These are phyloP conservation scores for Drosophila emarginata DNA, from an alignment of 2,888 invertebrate species.

Conservation along the genomic window DNA sequence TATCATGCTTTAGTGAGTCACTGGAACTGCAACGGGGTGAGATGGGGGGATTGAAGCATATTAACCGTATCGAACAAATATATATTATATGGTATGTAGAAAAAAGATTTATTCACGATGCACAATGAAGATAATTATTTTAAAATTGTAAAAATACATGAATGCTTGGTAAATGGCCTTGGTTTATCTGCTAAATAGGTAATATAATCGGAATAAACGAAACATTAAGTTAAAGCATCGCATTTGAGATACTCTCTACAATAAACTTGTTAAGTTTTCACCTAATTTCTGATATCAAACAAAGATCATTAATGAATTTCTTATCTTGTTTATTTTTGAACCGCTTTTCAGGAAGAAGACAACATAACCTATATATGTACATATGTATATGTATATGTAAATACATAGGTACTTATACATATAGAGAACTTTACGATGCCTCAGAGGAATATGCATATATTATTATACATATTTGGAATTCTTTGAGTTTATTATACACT, in stretches of 20 bases:
- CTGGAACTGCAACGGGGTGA: not conserved
- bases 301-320: too few relatives aligned
- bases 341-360: too few relatives aligned
- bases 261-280: not conserved
- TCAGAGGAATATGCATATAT: too few relatives aligned
- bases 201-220: not conserved
- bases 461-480: too few relatives aligned
- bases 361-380: too few relatives aligned
- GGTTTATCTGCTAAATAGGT: not conserved
- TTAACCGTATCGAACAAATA: not conserved
- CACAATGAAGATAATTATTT: not conserved
- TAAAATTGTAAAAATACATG: not conserved
- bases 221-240: not conserved
- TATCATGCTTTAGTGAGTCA: conserved; percentile 3
- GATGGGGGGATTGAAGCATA: too few relatives aligned
- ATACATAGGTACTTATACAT: too few relatives aligned
- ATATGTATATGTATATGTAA: too few relatives aligned
- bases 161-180: not conserved
- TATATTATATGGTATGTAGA: not conserved
- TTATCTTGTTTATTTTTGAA: too few relatives aligned
- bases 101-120: not conserved
- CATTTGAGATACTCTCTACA: not conserved
- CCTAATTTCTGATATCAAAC: too few relatives aligned
- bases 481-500: too few relatives aligned
- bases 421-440: too few relatives aligned